Base-by-base conservation (phyloP, 2,888 invertebrate genomes). In the Chymomyza caudatula region DNA sequence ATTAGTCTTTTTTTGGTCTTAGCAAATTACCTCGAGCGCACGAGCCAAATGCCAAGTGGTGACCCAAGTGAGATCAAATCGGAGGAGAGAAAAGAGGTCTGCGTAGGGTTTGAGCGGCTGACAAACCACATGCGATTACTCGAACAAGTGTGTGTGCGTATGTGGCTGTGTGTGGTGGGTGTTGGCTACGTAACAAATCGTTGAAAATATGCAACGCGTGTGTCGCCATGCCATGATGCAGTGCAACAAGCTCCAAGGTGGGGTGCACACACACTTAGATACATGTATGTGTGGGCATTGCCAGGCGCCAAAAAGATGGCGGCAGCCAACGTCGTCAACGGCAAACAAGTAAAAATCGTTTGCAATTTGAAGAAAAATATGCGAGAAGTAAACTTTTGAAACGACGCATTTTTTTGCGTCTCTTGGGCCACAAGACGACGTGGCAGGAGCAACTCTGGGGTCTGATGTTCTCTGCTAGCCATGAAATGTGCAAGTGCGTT, bases 1-100 rank as follows among this genome's bases (percentile, higher is more conserved):
- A 88, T 88, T 88, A 88, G 86, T 88, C 87, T 88, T 71, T 83
- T 76, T 73, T 67, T 44, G 74, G 82, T 79, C 82, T 82, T 82
- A 79, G 79, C 82, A 81, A 81, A 81, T 81, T 82, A 81, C 85
- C 79, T 68, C 78, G 68, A 63, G 56, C 63, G 67, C 70, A 56
- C 56, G 69, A 69, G 67, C 71, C 74, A 68, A 64, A 52, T 47
- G 44, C 8, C 20, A 44, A 37, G 47, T 13, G n/a, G 49, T 19
- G 6, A 11, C 17, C n/a, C 29, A 20, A 22, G 20, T 3, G 52
- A 52, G 4, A 22, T n/a, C n/a, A n/a, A n/a, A n/a, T n/a, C n/a
- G n/a, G 11, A 13, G 13, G 11, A 5, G 42, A 17, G 11, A 2
- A 8, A 6, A 17, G 25, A 8, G 25, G 47, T 29, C 8, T 19